Base-by-base conservation (phyloP, 2,113 vertebrate species). In the Centropus unirufus region DNA sequence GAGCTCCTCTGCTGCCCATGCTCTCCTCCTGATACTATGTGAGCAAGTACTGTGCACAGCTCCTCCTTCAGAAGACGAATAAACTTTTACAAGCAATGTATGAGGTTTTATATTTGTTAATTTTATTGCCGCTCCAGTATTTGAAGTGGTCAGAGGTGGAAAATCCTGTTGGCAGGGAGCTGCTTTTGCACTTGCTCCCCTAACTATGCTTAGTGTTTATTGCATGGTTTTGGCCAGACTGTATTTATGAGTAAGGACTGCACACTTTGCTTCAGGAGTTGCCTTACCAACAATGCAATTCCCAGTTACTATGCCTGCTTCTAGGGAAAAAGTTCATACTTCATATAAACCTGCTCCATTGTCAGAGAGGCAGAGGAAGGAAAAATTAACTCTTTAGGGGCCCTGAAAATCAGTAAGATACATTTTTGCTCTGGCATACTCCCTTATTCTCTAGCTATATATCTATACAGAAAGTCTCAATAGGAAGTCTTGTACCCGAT, bases 381-480 rank as follows among this genome's bases (percentile, higher is more conserved):
- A n/a, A 29, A 67, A 69, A 10, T 62, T 17, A 69, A 36, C 59
- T 15, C 49, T 54, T 82, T 2, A n/a, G 76, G 66, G 30, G 44
- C 22, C 51, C 1, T 49, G 32, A 40, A 52, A 9, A 12, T 27
- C 62, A 7, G 3, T 5, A 4, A 20, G 36, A 30, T 2, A 27
- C 0, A 2, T 64, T 54, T 78, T 51, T 30, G 9, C 46, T 82
- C 15, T 7, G 58, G 24, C 29, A 12, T 4, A 1, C 40, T 86
- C 29, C 30, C 27, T 34, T 23, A 7, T 13, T 75, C 74, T 40
- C 70, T 26, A 0, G 3, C n/a, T 6, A 1, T 26, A 5, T 1
- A 23, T 21, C n/a, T 14, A 1, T 0, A 6, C 1, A 34, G 61
- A 27, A 70, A 46, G 21, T 21, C 39, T 46, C 66, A 17, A 0